A percentile compares a stretch with the other conserved stretches of the same genome.
Conservation (phyloP, 2,888 invertebrate genomes). For the Corythucha ciliata region DNA sequence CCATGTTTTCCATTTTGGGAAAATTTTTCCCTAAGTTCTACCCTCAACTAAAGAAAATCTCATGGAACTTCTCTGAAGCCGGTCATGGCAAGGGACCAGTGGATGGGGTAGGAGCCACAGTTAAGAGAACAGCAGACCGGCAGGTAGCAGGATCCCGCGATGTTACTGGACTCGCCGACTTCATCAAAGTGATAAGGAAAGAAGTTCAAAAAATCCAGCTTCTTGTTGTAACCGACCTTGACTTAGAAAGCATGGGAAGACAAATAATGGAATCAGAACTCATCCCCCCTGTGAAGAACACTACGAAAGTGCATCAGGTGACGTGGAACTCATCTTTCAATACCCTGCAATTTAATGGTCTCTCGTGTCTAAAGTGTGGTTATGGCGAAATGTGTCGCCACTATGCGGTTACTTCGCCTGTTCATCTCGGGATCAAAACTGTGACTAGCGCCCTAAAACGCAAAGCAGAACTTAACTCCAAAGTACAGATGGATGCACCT, state of each 20-base stretch:
- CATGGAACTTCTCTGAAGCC: constrained; percentile 38
- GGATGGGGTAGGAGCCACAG: constrained; percentile 37
- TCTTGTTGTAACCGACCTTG: constrained; percentile 5
- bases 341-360: constrained; percentile 7
- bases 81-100: too few relatives aligned
- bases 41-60: constrained; percentile 21
- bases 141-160: constrained; percentile 1
- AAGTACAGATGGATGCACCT: not conserved
- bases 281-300: constrained; percentile 8
- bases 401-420: not conserved
- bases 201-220: constrained; percentile 8
- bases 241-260: constrained; percentile 2
- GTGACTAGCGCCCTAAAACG: constrained; percentile 5
- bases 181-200: constrained; percentile 10
- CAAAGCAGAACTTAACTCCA: constrained; percentile 3
- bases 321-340: constrained; percentile 10
- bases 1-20: constrained; percentile 21
- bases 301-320: constrained; percentile 6
- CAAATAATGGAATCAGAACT: constrained; percentile 1
- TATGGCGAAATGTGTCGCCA: constrained; percentile 6
- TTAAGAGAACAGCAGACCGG: constrained; percentile 37
- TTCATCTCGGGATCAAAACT: not conserved
- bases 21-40: not conserved
- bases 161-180: constrained; percentile 4
- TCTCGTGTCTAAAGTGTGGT: constrained; percentile 8